A percentile compares a stretch with the other conserved stretches of the same genome.
phyloP scores from a whole-genome alignment of 2,113 vertebrate genomes.

The Tautogolabrus adspersus region DNA sequence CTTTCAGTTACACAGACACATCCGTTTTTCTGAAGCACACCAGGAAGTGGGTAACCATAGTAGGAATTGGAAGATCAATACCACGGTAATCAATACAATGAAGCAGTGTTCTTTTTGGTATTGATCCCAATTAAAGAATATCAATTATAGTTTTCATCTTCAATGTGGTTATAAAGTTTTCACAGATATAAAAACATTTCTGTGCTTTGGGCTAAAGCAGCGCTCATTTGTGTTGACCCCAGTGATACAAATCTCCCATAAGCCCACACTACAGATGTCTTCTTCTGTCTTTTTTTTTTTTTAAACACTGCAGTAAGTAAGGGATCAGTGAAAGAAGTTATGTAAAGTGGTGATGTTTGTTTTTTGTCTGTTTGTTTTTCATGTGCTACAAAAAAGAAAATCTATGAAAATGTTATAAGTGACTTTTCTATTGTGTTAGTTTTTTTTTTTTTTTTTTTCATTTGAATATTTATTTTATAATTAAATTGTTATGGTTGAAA shows the following conservation, averaged over 20 bases:
- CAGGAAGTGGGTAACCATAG: background rate
- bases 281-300: slow-evolving; percentile 40
- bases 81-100: slow-evolving; percentile 1
- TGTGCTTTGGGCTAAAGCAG: slow-evolving; percentile 3
- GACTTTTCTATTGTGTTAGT: slow-evolving; percentile 42
- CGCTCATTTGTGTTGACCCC: background rate
- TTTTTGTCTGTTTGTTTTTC: slow-evolving; percentile 16
- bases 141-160: background rate
- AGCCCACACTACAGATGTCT: slow-evolving; percentile 32
- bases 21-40: slow-evolving; percentile 12
- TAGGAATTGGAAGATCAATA: background rate
- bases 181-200: background rate
- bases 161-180: background rate
- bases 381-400: slow-evolving; percentile 50
- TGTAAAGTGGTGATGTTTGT: slow-evolving; percentile 8
- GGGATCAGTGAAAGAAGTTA: slow-evolving; percentile 39
- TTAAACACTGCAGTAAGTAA: slow-evolving; percentile 43
- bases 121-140: background rate
- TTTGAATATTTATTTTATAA: slow-evolving; percentile 74
- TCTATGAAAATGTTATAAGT: slow-evolving; percentile 61
- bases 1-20: background rate
- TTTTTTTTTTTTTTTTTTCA: slow-evolving; percentile 57
- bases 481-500: slow-evolving; percentile 56
- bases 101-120: slow-evolving; percentile 9
- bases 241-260: slow-evolving; percentile 22